These are phyloP conservation scores for Tragelaphus strepsiceros DNA, from an alignment of 2,113 vertebrate species.

Conservation along the genomic window DNA sequence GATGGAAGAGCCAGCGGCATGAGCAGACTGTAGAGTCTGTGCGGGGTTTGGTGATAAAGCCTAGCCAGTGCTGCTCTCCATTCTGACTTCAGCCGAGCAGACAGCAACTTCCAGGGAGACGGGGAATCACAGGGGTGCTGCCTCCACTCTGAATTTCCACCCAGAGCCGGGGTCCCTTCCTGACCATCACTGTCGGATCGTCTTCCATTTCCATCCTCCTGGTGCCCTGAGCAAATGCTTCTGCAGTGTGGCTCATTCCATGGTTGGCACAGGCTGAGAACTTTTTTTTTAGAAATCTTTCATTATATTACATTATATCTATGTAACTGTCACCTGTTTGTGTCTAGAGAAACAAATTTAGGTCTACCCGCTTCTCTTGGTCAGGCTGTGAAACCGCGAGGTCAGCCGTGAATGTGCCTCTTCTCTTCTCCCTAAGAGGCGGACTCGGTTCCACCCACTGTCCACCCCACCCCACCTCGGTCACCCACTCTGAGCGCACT, in stretches of 20 bases:
- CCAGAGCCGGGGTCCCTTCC: neutral
- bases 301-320: neutral
- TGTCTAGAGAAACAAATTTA: neutral
- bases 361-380: neutral
- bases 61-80: neutral
- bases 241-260: neutral
- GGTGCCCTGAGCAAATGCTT: neutral
- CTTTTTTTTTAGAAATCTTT: neutral
- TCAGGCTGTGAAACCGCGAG: neutral
- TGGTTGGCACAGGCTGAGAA: neutral
- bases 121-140: neutral
- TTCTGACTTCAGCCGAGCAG: neutral
- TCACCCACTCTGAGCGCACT: neutral
- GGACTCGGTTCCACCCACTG: fast-evolving
- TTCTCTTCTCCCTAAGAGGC: neutral
- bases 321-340: neutral
- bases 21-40: neutral
- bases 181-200: fast-evolving
- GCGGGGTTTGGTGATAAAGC: neutral
- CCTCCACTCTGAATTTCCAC: neutral
- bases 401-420: neutral
- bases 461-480: neutral
- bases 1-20: neutral
- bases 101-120: neutral
- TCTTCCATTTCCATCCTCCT: neutral